Evolutionary conservation across 2,888 invertebrate species (phyloP).

Genomic region (Amphipoea lucens): DNA sequence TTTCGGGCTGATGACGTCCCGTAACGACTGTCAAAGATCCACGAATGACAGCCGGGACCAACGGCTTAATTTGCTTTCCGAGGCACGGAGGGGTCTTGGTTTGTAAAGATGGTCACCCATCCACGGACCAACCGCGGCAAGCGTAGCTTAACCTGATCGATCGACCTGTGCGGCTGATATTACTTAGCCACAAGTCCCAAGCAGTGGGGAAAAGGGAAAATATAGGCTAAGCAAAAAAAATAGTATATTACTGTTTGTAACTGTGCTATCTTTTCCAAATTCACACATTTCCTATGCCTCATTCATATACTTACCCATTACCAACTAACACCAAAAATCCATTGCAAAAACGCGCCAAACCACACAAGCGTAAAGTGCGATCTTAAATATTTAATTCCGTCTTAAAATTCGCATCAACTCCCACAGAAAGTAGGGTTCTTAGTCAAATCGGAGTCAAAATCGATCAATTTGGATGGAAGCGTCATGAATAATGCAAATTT

Average conservation of each 20-base stretch:
- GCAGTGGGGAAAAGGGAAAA: too few relatives aligned
- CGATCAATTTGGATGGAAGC: slow-evolving; percentile 66
- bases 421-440: slow-evolving; percentile 54
- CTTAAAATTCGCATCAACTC: slow-evolving; percentile 60
- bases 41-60: too few relatives aligned
- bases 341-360: slow-evolving; percentile 15
- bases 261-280: background rate
- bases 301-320: background rate
- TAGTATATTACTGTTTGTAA: background rate
- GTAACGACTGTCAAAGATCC: too few relatives aligned
- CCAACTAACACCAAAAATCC: background rate
- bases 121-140: too few relatives aligned
- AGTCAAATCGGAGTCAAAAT: slow-evolving; percentile 66
- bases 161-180: too few relatives aligned
- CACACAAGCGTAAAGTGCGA: slow-evolving; percentile 26
- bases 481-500: slow-evolving; percentile 83
- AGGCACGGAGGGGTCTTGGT: too few relatives aligned
- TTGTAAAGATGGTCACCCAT: too few relatives aligned
- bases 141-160: too few relatives aligned
- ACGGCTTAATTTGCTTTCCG: too few relatives aligned
- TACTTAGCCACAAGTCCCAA: too few relatives aligned
- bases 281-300: background rate
- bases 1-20: too few relatives aligned
- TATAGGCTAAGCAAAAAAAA: too few relatives aligned
- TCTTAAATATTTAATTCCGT: slow-evolving; percentile 65